A percentile compares a stretch with the other conserved stretches of the same genome.
These are phyloP conservation scores for Octodon degus DNA, from an alignment of 2,113 vertebrate species.

Conservation along the genomic window DNA sequence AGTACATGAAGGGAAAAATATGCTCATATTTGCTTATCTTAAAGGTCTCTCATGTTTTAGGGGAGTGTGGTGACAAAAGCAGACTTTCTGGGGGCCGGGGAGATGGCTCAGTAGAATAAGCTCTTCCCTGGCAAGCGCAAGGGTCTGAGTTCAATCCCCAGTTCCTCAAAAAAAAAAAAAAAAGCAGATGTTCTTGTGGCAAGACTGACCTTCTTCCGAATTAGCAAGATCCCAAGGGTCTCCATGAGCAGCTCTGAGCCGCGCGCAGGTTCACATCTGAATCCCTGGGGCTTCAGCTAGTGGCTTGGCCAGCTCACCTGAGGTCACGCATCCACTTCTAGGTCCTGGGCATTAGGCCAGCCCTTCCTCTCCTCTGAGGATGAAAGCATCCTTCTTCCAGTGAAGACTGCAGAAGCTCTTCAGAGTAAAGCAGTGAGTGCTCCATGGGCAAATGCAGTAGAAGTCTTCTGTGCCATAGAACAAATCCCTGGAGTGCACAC, in stretches of 20 bases:
- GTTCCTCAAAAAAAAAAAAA: too few relatives aligned
- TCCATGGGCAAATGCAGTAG: neutral
- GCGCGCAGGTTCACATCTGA: neutral
- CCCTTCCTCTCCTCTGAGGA: rapidly evolving
- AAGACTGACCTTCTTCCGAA: neutral
- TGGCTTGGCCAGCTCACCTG: neutral
- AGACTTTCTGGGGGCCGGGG: too few relatives aligned
- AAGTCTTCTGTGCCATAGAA: neutral
- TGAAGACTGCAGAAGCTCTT: neutral
- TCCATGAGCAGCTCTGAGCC: neutral
- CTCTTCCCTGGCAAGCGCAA: too few relatives aligned
- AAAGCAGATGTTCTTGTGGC: neutral
- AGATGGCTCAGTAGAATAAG: too few relatives aligned
- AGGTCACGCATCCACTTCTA: neutral
- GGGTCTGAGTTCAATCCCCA: too few relatives aligned
- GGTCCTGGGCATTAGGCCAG: neutral
- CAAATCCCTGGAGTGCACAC: neutral
- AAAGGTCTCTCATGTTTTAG: neutral
- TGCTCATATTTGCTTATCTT: neutral
- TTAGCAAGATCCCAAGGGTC: neutral
- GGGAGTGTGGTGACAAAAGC: neutral
- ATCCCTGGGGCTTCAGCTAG: neutral
- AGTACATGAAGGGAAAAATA: neutral
- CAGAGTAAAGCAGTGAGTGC: neutral
- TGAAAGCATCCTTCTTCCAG: neutral